Percentiles rank a stretch among this genome's conserved stretches.
phyloP scores from a whole-genome alignment of 2,888 invertebrate species.

The Hofmannophila pseudospretella region DNA sequence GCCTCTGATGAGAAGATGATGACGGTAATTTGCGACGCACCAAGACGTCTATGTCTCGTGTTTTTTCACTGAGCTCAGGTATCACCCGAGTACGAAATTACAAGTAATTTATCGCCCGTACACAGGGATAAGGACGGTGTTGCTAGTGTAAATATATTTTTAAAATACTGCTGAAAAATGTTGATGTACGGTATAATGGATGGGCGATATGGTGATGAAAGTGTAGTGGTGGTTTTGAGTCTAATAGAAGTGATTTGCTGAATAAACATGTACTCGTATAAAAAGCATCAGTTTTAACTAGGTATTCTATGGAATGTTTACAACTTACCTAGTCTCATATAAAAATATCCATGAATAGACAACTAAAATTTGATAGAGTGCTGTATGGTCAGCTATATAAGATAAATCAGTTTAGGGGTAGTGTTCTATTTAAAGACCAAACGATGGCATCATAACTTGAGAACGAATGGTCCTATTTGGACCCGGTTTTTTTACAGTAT shows the following conservation, averaged over 20 bases:
- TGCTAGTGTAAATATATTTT: constrained; percentile 37
- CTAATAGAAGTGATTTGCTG: not conserved
- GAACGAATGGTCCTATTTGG: no score
- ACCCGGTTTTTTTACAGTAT: no score
- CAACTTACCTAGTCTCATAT: no score
- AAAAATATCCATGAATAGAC: no score
- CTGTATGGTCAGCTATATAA: no score
- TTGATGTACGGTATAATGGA: not conserved
- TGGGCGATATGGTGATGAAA: constrained; percentile 6
- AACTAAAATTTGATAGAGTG: no score
- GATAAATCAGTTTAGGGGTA: no score
- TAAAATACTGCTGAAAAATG: constrained; percentile 8
- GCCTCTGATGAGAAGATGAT: constrained; percentile 77
- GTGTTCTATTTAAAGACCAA: no score
- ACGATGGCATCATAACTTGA: no score
- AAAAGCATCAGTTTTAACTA: no score
- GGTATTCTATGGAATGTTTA: no score
- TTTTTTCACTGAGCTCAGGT: constrained; percentile 76
- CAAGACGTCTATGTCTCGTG: constrained; percentile 77
- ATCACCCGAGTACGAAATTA: constrained; percentile 75
- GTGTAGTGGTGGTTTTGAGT: not conserved
- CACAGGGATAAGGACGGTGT: constrained; percentile 47
- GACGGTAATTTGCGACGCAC: constrained; percentile 77
- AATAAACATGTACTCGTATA: no score
- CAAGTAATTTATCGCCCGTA: constrained; percentile 72